These are phyloP conservation scores for Heliopora coerulea DNA, from an alignment of 92 coral and sea anemone genomes.

Conservation along the genomic window DNA sequence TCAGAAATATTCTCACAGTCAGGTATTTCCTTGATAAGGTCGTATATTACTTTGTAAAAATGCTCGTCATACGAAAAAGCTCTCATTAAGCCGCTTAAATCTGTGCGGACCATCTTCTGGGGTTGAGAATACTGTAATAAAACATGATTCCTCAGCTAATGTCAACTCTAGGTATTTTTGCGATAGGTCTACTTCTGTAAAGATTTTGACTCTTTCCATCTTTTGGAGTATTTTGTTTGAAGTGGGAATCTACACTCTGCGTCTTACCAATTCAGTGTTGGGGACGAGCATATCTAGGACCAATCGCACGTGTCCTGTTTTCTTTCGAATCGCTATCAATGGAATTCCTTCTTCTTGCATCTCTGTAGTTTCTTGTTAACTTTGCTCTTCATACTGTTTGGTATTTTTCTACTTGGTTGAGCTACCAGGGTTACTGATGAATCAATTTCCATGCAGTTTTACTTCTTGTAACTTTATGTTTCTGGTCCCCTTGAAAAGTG, in stretches of 20 bases:
- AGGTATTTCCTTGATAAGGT: constrained; percentile 43
- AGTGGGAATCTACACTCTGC: constrained; percentile 60
- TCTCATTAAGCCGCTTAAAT: constrained; percentile 33
- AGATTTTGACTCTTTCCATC: constrained; percentile 54
- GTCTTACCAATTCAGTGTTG: constrained; percentile 45
- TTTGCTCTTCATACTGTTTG: constrained; percentile 46
- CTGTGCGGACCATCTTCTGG: constrained; percentile 49
- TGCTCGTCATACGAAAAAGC: constrained; percentile 54
- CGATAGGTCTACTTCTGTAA: constrained; percentile 54
- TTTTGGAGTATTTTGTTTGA: constrained; percentile 52
- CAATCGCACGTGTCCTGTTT: constrained; percentile 51
- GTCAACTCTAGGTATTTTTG: constrained; percentile 53
- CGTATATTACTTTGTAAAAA: constrained; percentile 52
- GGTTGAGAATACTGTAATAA: constrained; percentile 51
- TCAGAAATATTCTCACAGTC: constrained; percentile 46
- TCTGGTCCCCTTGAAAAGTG: constrained; percentile 50
- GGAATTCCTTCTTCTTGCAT: constrained; percentile 51
- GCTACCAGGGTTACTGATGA: constrained; percentile 43
- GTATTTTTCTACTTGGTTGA: constrained; percentile 37
- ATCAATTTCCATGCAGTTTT: constrained; percentile 53
- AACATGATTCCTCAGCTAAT: constrained; percentile 57
- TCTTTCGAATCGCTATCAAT: constrained; percentile 52
- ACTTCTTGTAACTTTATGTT: constrained; percentile 48
- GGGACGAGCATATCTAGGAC: constrained; percentile 57
- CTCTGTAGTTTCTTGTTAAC: constrained; percentile 49